Evolutionary conservation across 1,140 invertebrate genomes (phyloP).

Genomic region (Pseudomyrmex pallidus): DNA sequence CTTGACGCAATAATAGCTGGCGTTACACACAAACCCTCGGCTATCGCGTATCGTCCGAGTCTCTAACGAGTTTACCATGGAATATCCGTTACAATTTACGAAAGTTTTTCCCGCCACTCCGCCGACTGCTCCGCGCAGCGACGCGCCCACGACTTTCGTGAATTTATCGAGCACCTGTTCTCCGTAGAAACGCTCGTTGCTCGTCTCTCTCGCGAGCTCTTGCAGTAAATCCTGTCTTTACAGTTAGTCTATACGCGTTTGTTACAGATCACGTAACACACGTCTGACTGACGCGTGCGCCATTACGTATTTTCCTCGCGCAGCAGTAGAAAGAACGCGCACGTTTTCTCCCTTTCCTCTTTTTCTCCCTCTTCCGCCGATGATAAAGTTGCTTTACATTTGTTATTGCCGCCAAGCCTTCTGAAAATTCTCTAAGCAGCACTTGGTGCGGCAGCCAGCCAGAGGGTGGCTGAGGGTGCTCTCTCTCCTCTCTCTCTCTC

Average conservation of each 20-base stretch:
- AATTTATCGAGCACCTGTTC: slow-evolving; percentile 52
- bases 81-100: slow-evolving; percentile 55
- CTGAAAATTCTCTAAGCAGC: slow-evolving; percentile 13
- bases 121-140: slow-evolving; percentile 1
- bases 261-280: slow-evolving; percentile 42
- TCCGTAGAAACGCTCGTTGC: slow-evolving; percentile 3
- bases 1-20: slow-evolving; percentile 52
- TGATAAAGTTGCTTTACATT: slow-evolving; percentile 37
- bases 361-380: not conserved
- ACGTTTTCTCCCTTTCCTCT: no score
- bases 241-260: slow-evolving; percentile 47
- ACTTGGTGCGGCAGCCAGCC: no score
- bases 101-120: slow-evolving; percentile 12
- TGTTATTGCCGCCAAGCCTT: not conserved
- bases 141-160: slow-evolving; percentile 34
- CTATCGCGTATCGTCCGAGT: slow-evolving; percentile 4
- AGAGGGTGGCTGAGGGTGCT: no score
- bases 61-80: slow-evolving; percentile 54
- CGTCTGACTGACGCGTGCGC: slow-evolving; percentile 13
- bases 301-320: slow-evolving; percentile 7
- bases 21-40: slow-evolving; percentile 3
- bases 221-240: slow-evolving; percentile 44
- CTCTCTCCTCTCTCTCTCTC: no score
- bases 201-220: slow-evolving; percentile 15
- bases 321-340: not conserved